phyloP scores from a whole-genome alignment of 2,888 invertebrate species.

The Boloria euphrosyne region DNA sequence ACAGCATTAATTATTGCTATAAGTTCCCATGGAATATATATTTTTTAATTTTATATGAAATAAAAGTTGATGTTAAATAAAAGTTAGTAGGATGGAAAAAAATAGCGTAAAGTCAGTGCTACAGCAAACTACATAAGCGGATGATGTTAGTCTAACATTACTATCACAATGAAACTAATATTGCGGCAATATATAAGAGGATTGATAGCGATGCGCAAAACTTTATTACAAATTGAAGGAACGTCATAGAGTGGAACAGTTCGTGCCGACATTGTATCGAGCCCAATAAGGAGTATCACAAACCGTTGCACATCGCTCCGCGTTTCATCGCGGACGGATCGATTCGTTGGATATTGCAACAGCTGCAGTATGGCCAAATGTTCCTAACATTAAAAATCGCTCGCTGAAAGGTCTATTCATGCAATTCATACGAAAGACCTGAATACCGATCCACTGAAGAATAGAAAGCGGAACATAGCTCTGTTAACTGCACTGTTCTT shows the following conservation, averaged over 20 bases:
- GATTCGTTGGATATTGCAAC: conserved; percentile 47
- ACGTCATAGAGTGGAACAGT: conserved; percentile 52
- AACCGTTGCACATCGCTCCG: conserved; percentile 48
- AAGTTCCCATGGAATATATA: too few relatives aligned
- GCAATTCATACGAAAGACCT: conserved; percentile 42
- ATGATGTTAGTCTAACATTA: too few relatives aligned
- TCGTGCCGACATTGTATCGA: conserved; percentile 54
- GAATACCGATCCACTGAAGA: conserved; percentile 39
- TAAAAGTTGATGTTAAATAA: too few relatives aligned
- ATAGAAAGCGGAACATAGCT: conserved; percentile 23
- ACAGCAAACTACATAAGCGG: neutral
- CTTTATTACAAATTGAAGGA: conserved; percentile 52
- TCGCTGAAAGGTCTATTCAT: conserved; percentile 51
- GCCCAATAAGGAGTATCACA: conserved; percentile 47
- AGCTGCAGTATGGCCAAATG: conserved; percentile 40
- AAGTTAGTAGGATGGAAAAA: too few relatives aligned
- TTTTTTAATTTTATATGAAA: too few relatives aligned
- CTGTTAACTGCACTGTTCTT: neutral
- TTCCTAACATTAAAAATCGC: conserved; percentile 52
- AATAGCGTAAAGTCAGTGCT: neutral
- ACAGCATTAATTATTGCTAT: neutral
- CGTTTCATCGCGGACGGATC: conserved; percentile 45
- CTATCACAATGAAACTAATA: conserved; percentile 20
- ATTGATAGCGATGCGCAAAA: conserved; percentile 34
- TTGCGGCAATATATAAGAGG: conserved; percentile 19